phyloP scores from a whole-genome alignment of 2,888 invertebrate species.

The Ditylenchus weischeri region DNA sequence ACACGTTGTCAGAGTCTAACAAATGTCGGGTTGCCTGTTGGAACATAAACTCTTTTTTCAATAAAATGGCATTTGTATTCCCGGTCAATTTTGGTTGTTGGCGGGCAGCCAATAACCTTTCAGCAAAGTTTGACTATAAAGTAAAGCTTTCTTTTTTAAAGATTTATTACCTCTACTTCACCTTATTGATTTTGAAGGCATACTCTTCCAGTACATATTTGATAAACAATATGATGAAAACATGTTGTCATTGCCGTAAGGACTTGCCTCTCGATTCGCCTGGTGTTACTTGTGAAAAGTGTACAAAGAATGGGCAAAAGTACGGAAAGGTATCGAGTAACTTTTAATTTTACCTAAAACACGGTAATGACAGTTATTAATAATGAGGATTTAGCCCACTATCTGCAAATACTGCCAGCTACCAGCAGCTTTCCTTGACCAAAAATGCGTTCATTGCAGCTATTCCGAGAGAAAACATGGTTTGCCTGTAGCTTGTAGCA shows the following conservation, averaged over 20 bases:
- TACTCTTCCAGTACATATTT: too few species aligned
- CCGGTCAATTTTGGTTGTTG: too few species aligned
- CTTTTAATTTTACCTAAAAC: not conserved
- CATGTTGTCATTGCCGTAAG: conserved; percentile 38
- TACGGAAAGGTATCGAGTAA: conserved; percentile 44
- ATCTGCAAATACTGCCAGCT: conserved; percentile 49
- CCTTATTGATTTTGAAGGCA: too few species aligned
- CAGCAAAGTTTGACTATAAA: not conserved
- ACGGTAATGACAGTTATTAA: too few species aligned
- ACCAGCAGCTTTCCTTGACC: conserved; percentile 50
- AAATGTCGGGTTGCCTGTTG: too few species aligned
- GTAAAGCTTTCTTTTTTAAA: too few species aligned
- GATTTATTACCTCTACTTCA: too few species aligned
- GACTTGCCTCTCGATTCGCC: conserved; percentile 22
- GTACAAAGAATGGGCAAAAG: conserved; percentile 48
- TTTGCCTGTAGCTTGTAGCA: conserved; percentile 41
- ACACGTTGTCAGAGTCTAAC: too few species aligned
- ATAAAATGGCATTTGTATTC: too few species aligned
- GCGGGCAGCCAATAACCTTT: too few species aligned
- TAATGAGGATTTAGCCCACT: conserved; percentile 37
- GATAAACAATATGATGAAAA: conserved; percentile 28
- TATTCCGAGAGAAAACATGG: conserved; percentile 47
- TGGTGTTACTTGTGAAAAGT: conserved; percentile 43
- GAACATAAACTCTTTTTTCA: too few species aligned
- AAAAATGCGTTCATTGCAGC: conserved; percentile 49